A percentile compares a stretch with the other conserved stretches of the same genome.
Evolutionary conservation across 2,888 invertebrate genomes (phyloP).

Genomic region (Nephrocerus scutellatus): DNA sequence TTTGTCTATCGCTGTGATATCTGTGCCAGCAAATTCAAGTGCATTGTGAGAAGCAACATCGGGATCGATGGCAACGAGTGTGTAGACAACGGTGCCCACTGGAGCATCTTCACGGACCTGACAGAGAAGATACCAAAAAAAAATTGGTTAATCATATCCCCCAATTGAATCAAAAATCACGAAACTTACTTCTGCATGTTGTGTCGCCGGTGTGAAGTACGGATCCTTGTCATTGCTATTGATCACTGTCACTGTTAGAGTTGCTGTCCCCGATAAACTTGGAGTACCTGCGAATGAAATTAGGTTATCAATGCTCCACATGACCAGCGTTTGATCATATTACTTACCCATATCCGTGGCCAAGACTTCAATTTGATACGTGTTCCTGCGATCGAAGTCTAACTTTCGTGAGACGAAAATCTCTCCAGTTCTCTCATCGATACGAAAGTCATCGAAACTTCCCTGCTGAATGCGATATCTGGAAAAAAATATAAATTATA

Average conservation of each 20-base stretch:
- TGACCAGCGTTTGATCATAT: background rate
- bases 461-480: constrained; percentile 77
- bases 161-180: background rate
- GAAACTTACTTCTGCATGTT: constrained; percentile 61
- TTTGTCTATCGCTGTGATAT: constrained; percentile 73
- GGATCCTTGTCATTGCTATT: constrained; percentile 87
- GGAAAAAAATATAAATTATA: too few relatives aligned
- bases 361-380: constrained; percentile 72
- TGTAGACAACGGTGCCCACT: constrained; percentile 64
- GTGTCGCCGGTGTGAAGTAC: constrained; percentile 69
- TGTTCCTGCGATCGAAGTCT: constrained; percentile 73
- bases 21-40: constrained; percentile 58
- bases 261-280: constrained; percentile 71
- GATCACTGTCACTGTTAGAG: constrained; percentile 68
- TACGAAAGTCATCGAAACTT: constrained; percentile 72
- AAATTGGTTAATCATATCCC: background rate
- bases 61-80: constrained; percentile 69
- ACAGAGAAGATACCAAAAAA: background rate
- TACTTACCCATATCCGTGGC: constrained; percentile 67
- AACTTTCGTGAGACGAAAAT: constrained; percentile 70
- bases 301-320: constrained; percentile 1
- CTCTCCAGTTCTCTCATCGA: constrained; percentile 70
- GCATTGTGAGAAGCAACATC: constrained; percentile 66
- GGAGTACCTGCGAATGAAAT: constrained; percentile 57
- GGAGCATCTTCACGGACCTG: constrained; percentile 71